Percentiles rank a stretch among this genome's conserved stretches.
These are phyloP conservation scores for Apistogramma diplotaenia DNA, from an alignment of 2,113 vertebrate species.

Conservation along the genomic window DNA sequence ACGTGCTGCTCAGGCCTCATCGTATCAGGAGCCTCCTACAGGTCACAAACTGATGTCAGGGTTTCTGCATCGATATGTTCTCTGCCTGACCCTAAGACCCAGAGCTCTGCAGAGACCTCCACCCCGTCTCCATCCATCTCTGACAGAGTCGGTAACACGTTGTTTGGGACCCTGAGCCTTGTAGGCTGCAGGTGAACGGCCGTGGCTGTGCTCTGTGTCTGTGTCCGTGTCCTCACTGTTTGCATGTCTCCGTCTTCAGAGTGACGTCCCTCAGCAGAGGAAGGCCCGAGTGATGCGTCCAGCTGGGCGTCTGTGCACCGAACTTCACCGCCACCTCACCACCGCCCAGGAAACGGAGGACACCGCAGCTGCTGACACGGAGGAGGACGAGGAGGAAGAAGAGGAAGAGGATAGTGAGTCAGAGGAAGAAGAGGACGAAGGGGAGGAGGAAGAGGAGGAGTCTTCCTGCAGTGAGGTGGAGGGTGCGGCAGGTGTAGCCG, in stretches of 20 bases:
- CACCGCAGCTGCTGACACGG: conserved; percentile 52
- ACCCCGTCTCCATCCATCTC: no score
- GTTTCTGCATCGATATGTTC: no score
- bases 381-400: conserved; percentile 71
- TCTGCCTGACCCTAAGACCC: no score
- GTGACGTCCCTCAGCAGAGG: conserved; percentile 77
- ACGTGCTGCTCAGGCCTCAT: no score
- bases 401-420: conserved; percentile 70
- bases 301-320: conserved; percentile 84
- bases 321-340: conserved; percentile 94
- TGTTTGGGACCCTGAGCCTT: no score
- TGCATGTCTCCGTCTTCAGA: conserved; percentile 67
- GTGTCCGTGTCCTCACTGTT: background rate
- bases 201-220: no score
- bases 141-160: no score
- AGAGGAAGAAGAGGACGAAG: conserved; percentile 75
- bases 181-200: no score
- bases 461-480: conserved; percentile 78
- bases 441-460: conserved; percentile 63
- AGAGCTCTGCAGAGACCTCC: no score
- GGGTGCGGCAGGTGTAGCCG: background rate
- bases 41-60: no score
- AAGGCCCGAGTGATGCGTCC: conserved; percentile 75
- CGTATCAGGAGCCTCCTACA: no score
- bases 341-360: conserved; percentile 71